Evolutionary conservation across 2,888 invertebrate species (phyloP), one percentile per base, ranked within the genome.

Genomic region (Eilema griseolum): DNA sequence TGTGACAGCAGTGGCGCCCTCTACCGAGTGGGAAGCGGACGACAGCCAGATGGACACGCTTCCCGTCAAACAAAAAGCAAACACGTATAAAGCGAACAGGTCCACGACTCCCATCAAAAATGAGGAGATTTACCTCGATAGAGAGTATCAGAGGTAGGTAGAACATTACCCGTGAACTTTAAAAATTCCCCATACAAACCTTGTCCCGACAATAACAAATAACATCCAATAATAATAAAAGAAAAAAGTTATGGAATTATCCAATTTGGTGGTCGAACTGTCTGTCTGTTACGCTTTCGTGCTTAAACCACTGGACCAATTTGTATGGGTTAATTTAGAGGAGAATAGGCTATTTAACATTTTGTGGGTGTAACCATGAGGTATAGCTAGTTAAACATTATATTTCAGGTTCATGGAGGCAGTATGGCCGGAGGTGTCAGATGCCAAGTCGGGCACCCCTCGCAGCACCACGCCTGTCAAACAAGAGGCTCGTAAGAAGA

Each of bases 401-500:
- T 37, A 37, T 16, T 8, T 31, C 61, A 94, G 95, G 67, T 95
- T 95, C 72, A 95, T 95, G 95, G 88, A 94, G 77, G 93, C 95
- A 0, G 95, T 95, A 0, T 92, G 94, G 91, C 92, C 94, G 0
- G 94, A 94, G 16, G 89, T 86, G 2, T 67, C 83, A 0, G 89
- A 89, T 0, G 74, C 83, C 0, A 90, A 90, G 31, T 72, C 86
- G 0, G 89, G 84, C 7, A 85, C 86, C 0, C 85, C 90, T 0
- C 83, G 87, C 3, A 87, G 88, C 61, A 88, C 89, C 11, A 89
- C 89, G 5, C 90, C 89, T 0, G 85, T 84, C 20, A 74, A 72
- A 57, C 73, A 77, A 28, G 82, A 82, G 1, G 46, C 70, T 1
- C 71, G 83, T 0, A 88, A 81, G 79, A 86, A 85, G 78, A 86